Evolutionary conservation across 2,797 vertebrate genomes (phyloP).

Genomic region (Paguma larvata): DNA sequence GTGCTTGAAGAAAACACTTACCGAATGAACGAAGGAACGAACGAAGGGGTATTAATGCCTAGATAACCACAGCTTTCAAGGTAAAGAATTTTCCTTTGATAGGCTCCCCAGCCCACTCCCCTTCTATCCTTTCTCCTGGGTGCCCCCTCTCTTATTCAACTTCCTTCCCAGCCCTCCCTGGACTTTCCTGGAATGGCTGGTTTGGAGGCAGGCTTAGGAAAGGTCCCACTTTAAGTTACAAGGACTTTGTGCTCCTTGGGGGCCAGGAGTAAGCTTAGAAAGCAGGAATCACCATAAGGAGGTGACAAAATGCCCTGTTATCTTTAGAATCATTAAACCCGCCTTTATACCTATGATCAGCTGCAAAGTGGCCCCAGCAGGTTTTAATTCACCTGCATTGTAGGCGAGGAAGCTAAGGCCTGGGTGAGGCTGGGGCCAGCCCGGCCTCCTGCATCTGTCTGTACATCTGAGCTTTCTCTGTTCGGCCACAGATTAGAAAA

Average conservation of each 20-base stretch:
- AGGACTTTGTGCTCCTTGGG: not conserved
- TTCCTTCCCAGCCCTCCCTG: not conserved
- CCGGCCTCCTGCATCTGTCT: not conserved
- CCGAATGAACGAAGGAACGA: not conserved
- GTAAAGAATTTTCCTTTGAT: not conserved
- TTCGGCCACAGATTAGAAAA: not conserved
- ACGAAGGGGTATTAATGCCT: not conserved
- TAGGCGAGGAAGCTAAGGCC: not conserved
- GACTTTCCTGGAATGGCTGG: not conserved
- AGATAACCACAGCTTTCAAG: not conserved
- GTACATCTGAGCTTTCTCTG: not conserved
- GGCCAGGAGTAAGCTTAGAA: not conserved
- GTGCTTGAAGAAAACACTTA: not conserved
- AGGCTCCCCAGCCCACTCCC: not conserved
- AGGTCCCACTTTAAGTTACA: not conserved
- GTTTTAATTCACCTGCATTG: not conserved
- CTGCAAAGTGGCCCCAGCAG: not conserved
- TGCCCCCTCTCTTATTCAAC: not conserved
- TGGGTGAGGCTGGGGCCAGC: not conserved
- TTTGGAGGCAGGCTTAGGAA: not conserved
- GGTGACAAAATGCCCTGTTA: not conserved
- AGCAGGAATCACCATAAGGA: not conserved
- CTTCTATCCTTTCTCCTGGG: accelerated
- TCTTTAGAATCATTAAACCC: not conserved
- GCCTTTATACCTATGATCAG: not conserved